Evolutionary conservation across 2,888 invertebrate genomes (phyloP).

Genomic region (Poecilobothrus nobilitatus): DNA sequence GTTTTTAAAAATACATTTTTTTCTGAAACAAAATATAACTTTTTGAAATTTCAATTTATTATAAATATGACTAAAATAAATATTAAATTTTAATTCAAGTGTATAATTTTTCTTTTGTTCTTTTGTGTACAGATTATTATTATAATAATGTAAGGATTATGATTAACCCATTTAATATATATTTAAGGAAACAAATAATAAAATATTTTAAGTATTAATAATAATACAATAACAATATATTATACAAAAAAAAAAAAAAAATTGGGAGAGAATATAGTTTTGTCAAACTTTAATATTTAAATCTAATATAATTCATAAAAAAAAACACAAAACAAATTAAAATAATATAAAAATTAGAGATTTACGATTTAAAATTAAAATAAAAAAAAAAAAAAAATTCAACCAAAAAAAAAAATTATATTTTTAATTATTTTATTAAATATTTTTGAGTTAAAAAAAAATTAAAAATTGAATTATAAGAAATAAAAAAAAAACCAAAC

Average conservation of each 20-base stretch:
- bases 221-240: not conserved
- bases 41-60: no score
- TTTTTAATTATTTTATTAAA: not conserved
- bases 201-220: not conserved
- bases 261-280: not conserved
- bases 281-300: not conserved
- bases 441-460: not conserved
- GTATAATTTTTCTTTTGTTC: no score
- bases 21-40: no score
- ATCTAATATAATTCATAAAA: not conserved
- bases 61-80: no score
- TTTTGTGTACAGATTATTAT: no score
- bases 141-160: no score
- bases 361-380: not conserved
- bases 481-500: not conserved
- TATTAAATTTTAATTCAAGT: no score
- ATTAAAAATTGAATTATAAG: not conserved
- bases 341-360: not conserved
- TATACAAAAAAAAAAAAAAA: not conserved
- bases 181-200: not conserved
- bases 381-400: not conserved
- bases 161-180: not conserved
- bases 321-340: not conserved
- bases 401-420: not conserved
- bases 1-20: no score